These are phyloP conservation scores for Formica exsecta DNA, from an alignment of 1,140 invertebrate genomes.

Conservation along the genomic window DNA sequence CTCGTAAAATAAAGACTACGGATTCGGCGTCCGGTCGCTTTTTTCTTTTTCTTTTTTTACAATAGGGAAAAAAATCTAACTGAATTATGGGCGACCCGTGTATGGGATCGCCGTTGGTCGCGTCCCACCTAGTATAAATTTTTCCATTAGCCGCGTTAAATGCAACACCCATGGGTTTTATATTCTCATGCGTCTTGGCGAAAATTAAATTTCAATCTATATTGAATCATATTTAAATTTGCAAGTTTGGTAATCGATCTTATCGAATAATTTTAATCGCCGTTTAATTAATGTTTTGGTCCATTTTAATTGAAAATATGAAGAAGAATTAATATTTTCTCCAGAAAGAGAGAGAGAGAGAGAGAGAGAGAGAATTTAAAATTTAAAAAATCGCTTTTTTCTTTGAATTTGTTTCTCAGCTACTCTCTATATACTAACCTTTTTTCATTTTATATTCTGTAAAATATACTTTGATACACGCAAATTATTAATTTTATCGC, in stretches of 20 bases:
- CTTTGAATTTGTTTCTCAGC: neutral
- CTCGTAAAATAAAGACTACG: neutral
- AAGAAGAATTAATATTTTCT: neutral
- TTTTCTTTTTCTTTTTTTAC: neutral
- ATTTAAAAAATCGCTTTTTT: neutral
- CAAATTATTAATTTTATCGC: neutral
- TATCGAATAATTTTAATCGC: neutral
- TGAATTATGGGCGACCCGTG: conserved; percentile 22
- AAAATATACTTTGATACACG: neutral
- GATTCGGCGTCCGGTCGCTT: neutral
- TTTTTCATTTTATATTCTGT: neutral
- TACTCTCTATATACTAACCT: neutral
- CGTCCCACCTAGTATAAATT: neutral
- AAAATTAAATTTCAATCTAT: neutral
- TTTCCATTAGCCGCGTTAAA: conserved; percentile 56
- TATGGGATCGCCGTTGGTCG: too few relatives aligned
- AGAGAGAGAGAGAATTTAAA: neutral
- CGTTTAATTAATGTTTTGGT: neutral
- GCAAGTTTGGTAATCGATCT: neutral
- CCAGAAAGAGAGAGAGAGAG: too few relatives aligned
- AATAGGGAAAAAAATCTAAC: neutral
- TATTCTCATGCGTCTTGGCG: neutral
- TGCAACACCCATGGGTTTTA: conserved; percentile 4
- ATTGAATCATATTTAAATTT: conserved; percentile 25
- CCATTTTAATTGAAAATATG: neutral